These are phyloP conservation scores for Pteropus alecto DNA, from an alignment of 2,113 vertebrate genomes.

Conservation along the genomic window DNA sequence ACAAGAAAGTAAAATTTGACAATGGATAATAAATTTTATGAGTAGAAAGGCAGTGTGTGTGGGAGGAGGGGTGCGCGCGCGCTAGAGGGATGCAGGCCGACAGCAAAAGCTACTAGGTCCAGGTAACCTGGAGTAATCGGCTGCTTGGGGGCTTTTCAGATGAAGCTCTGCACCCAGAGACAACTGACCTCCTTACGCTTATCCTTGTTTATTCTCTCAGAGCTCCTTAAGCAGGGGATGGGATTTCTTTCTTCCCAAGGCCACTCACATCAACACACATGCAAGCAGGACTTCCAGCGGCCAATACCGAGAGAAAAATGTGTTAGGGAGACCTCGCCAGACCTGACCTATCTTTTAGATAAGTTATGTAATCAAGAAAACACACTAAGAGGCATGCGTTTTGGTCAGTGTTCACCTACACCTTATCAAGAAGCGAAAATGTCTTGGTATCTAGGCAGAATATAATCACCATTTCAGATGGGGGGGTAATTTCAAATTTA, in stretches of 20 bases:
- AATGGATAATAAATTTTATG: background rate
- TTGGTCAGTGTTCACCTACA: background rate
- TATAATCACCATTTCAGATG: background rate
- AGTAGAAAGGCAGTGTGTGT: background rate
- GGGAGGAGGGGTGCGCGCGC: background rate
- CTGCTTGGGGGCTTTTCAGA: conserved; percentile 29
- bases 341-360: conserved; percentile 35
- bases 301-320: background rate
- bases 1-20: background rate
- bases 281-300: background rate
- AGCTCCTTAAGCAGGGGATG: background rate
- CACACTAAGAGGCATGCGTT: background rate
- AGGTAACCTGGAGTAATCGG: background rate
- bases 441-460: background rate
- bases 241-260: background rate
- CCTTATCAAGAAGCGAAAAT: background rate
- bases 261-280: background rate
- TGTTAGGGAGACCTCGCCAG: background rate
- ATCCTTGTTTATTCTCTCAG: background rate
- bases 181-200: conserved; percentile 54
- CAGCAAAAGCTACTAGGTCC: background rate
- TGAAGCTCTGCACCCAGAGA: conserved; percentile 3
- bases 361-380: conserved; percentile 46
- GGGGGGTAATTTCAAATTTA: background rate
- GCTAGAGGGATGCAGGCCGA: background rate